Evolutionary conservation across 2,797 vertebrate genomes (phyloP), one percentile per base, ranked within the genome.

Genomic region (Pangasius larnaudii): DNA sequence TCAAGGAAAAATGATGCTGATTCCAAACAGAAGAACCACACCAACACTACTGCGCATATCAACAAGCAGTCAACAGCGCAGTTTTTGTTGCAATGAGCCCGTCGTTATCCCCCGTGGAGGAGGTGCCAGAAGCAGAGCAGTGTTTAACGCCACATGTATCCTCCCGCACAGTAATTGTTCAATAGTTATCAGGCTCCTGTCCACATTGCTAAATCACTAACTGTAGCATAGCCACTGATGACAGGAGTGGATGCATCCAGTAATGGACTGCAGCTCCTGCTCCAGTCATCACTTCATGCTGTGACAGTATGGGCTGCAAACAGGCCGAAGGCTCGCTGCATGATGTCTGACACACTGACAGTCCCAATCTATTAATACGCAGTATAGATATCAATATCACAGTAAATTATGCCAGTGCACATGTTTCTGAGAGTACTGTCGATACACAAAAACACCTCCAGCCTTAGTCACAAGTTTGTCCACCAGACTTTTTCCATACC

Each of bases 71-170:
- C 39, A 83, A 49, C 65, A 61, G 22, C 42, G 33, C n/a, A 39
- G 51, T 85, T 27, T 59, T 61, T 67, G 39, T 39, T 59, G 59
- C 63, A 77, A 10, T 82, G 80, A 74, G 24, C 59, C 85, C 80
- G 58, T 53, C 83, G 42, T 61, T 89, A 93, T 91, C 84, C 63
- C 90, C 86, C 11, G 8, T 24, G 90, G 92, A 92, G 93, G 92
- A 87, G 88, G 27, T 19, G 83, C 80, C 87, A 88, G 86, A 75
- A 91, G 87, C 51, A 56, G 63, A 88, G 59, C 84, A 87, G 69
- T 87, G 74, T 90, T 92, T n/a, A 42, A 75, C 22, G 19, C 87
- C 56, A 53, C 77, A 58, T 22, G 75, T 30, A 22, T 22, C 39
- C 56, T 56, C 39, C 56, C 6, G 1, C 36, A 33, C 42, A 49